Base-by-base conservation (phyloP, 1,140 invertebrate species). In the Lamellibrachia luymesi region DNA sequence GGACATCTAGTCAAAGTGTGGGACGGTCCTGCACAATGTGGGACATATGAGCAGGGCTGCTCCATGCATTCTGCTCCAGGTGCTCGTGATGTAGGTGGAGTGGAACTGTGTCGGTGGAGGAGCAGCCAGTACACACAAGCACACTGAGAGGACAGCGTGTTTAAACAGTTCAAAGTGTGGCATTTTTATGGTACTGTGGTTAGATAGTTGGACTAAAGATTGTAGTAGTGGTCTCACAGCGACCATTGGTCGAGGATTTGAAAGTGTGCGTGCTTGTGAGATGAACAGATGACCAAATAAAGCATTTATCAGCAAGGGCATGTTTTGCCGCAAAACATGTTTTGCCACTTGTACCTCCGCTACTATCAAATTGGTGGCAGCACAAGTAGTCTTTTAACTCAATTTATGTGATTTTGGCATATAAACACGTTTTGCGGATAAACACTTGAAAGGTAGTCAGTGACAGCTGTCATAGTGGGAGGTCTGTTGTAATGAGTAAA, bases 151-250 rank as follows among this genome's bases (percentile, higher is more conserved):
- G 64, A 80, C 13, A 38, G 64, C 64, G 13, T 80, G 64, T 80
- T 80, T 80, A 80, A 80, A 80, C 64, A 80, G 64, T 80, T 80
- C 64, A 80, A 80, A 80, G 64, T 80, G 64, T 80, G 64, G 64
- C 64, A 80, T 80, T 80, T 80, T 80, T 22, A 80, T 80, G 64
- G 13, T 22, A 22, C 64, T 22, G 4, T 1, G 13, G 64, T 80
- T 80, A 80, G 64, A 80, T 80, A 80, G 64, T 80, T 80, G 64
- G 64, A 80, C 64, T 80, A 80, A 80, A 80, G 64, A 22, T 80
- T 80, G 64, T 22, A 8, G 64, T 80, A 22, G 5, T 17, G 13
- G 25, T 80, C 64, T 80, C 17, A 80, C 25, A 80, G 8, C 25
- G 64, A 22, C 64, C 13, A 56, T 0, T 56, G 52, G 52, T 13